Conservation (phyloP, 2,888 invertebrate species). For the Hoplodrina ambigua region DNA sequence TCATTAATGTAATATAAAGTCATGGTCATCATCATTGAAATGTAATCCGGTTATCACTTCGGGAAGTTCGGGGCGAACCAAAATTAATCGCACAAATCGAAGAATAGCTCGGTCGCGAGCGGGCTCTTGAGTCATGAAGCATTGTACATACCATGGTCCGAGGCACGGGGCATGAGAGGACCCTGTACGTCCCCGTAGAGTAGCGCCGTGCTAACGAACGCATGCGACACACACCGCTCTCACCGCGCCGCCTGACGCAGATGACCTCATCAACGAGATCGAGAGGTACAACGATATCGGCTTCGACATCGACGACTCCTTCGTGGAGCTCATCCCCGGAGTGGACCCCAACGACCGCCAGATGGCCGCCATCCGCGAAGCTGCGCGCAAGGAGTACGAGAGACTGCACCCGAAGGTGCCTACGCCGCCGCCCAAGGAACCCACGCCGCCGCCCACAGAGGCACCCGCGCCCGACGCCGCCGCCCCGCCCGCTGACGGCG, state of each 20-base stretch:
- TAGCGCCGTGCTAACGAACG: slow-evolving; percentile 70
- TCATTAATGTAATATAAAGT: slow-evolving; percentile 61
- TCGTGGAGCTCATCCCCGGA: slow-evolving; percentile 94
- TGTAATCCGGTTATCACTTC: slow-evolving; percentile 45
- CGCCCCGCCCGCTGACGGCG: slow-evolving; percentile 63
- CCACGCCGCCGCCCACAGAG: slow-evolving; percentile 68
- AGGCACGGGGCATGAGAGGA: slow-evolving; percentile 81
- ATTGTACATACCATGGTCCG: slow-evolving; percentile 69
- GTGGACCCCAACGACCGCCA: slow-evolving; percentile 86
- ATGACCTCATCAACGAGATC: slow-evolving; percentile 96
- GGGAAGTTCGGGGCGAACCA: slow-evolving; percentile 63
- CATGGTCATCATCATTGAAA: slow-evolving; percentile 65
- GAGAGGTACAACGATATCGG: slow-evolving; percentile 98
- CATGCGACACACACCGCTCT: slow-evolving; percentile 70
- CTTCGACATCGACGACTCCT: slow-evolving; percentile 97
- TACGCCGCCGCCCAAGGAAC: slow-evolving; percentile 59
- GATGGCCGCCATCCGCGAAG: slow-evolving; percentile 65
- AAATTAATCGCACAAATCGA: slow-evolving; percentile 61
- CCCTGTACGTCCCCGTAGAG: slow-evolving; percentile 70
- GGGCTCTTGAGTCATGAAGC: slow-evolving; percentile 50
- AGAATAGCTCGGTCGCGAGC: slow-evolving; percentile 49
- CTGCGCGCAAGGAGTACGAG: slow-evolving; percentile 73
- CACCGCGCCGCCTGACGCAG: slow-evolving; percentile 89
- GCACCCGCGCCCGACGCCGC: slow-evolving; percentile 61
- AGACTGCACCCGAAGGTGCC: slow-evolving; percentile 64